Percentiles rank a stretch among this genome's conserved stretches.
phyloP scores from a whole-genome alignment of 2,797 vertebrate species.

The Morus bassanus region DNA sequence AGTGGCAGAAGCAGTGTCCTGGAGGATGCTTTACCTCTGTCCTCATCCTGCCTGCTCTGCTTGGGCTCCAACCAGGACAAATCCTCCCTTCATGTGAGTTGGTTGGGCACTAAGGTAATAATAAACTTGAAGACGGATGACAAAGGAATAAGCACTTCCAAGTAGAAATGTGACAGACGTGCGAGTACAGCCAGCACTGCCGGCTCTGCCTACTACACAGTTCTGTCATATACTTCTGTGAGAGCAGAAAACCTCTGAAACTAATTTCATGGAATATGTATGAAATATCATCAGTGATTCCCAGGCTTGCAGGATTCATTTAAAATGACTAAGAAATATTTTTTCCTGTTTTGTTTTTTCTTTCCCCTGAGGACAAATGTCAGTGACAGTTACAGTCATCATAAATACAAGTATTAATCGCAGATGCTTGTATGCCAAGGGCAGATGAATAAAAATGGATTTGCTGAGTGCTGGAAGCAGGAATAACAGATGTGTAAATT shows the following conservation, averaged over 20 bases:
- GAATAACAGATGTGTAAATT: not conserved
- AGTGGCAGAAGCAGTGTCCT: accelerated
- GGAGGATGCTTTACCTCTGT: not conserved
- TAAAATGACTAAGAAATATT: not conserved
- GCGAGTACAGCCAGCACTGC: not conserved
- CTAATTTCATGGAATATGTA: not conserved
- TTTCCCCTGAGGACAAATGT: not conserved
- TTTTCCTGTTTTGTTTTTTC: not conserved
- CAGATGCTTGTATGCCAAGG: not conserved
- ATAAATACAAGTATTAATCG: not conserved
- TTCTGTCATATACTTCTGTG: not conserved
- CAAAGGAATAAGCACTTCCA: not conserved
- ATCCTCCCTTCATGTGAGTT: not conserved
- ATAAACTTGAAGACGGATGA: not conserved
- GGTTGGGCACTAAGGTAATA: not conserved
- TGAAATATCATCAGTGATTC: not conserved
- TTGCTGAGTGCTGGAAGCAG: not conserved
- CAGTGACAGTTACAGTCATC: not conserved
- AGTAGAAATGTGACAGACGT: accelerated
- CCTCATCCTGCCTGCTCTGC: not conserved
- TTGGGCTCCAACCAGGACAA: accelerated
- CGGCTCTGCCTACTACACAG: not conserved
- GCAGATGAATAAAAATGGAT: not conserved
- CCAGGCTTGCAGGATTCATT: not conserved
- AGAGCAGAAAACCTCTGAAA: not conserved